These are phyloP conservation scores for Coracopsis vasa DNA, from an alignment of 2,113 vertebrate species.

Conservation along the genomic window DNA sequence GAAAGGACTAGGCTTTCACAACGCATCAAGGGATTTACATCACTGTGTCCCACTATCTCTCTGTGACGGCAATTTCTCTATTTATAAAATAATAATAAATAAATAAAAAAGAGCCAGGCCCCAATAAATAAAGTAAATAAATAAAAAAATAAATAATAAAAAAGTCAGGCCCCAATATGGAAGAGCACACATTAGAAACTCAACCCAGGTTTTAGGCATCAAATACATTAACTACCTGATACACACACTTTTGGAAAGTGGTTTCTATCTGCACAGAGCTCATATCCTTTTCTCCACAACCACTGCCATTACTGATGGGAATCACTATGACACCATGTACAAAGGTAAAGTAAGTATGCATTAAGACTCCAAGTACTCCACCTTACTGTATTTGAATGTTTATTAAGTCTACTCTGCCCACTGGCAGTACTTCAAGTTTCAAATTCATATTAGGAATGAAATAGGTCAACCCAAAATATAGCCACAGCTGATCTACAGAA, in stretches of 20 bases:
- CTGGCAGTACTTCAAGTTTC: not conserved
- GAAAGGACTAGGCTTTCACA: not conserved
- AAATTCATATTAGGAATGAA: not conserved
- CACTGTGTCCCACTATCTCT: not conserved
- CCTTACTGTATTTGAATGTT: not conserved
- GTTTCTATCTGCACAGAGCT: not conserved
- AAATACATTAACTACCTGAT: not conserved
- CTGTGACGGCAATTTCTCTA: not conserved
- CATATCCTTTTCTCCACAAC: not conserved
- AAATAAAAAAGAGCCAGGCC: not conserved
- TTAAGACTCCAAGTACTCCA: not conserved
- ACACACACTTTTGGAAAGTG: fast-evolving
- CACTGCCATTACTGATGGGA: not conserved
- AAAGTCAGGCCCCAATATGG: not conserved
- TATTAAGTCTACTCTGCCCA: not conserved
- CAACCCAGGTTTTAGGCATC: not conserved
- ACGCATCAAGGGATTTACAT: not conserved
- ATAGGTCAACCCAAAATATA: not conserved
- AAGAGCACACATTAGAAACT: not conserved
- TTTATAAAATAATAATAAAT: too few relatives aligned
- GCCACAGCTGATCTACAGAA: not conserved
- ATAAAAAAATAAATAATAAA: not conserved
- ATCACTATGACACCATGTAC: not conserved
- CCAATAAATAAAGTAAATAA: not conserved
- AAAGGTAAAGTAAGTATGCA: not conserved